Percentiles rank a stretch among this genome's conserved stretches.
phyloP scores from a whole-genome alignment of 92 coral and sea anemone genomes.

The Paramuricea clavata region DNA sequence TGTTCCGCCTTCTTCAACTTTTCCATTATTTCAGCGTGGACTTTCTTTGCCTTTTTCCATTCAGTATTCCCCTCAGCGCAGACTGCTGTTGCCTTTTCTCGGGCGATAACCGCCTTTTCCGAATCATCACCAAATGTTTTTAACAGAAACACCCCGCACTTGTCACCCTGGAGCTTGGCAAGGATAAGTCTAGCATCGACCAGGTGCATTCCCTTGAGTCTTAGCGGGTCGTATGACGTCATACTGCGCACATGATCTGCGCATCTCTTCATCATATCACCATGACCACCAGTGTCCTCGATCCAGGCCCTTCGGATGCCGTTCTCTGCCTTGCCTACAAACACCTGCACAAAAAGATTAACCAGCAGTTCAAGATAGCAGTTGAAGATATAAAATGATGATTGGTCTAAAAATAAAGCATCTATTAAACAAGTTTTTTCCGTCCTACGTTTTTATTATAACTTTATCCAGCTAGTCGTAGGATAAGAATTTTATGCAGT shows the following conservation, averaged over 20 bases:
- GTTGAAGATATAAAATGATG: no score
- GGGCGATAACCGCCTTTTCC: slow-evolving; percentile 3
- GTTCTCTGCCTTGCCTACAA: slow-evolving; percentile 25
- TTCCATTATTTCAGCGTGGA: not conserved
- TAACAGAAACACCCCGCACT: slow-evolving; percentile 13
- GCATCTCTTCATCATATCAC: slow-evolving; percentile 23
- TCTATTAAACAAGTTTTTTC: no score
- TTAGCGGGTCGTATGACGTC: slow-evolving; percentile 25
- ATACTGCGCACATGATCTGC: slow-evolving; percentile 18
- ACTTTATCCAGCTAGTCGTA: no score
- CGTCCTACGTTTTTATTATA: no score
- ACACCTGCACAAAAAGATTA: not conserved
- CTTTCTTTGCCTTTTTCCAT: slow-evolving; percentile 22
- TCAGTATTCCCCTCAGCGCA: slow-evolving; percentile 18
- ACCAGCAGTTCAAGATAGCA: not conserved
- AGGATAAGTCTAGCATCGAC: slow-evolving; percentile 13
- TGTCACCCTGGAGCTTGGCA: not conserved
- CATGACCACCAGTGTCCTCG: slow-evolving; percentile 19
- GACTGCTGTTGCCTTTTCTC: not conserved
- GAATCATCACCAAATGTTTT: slow-evolving; percentile 17
- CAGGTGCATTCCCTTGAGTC: slow-evolving; percentile 10
- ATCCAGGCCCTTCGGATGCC: slow-evolving; percentile 22
- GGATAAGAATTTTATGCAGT: no score
- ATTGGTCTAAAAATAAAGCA: no score
- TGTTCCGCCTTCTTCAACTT: slow-evolving; percentile 5